phyloP scores from a whole-genome alignment of 2,113 vertebrate genomes.

The Colinus virginianus region DNA sequence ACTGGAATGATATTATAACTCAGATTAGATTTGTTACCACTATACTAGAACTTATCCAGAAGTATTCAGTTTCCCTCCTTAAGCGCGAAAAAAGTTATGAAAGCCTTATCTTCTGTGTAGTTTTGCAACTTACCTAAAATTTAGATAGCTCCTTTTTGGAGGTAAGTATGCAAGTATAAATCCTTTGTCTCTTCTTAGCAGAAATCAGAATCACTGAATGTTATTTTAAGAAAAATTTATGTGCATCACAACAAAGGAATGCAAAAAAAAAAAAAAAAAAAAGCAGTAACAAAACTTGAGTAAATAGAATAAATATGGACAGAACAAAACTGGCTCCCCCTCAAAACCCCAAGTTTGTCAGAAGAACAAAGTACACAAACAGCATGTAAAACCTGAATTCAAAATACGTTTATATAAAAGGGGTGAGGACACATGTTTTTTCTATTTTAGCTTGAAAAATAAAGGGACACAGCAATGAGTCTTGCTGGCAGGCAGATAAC shows the following conservation, averaged over 20 bases:
- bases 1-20: constrained; percentile 16
- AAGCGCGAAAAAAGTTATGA: neutral
- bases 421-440: constrained; percentile 44
- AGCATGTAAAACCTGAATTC: constrained; percentile 58
- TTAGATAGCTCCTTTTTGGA: neutral
- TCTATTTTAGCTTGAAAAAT: constrained; percentile 76
- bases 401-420: constrained; percentile 66
- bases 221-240: constrained; percentile 47
- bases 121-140: constrained; percentile 34
- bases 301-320: constrained; percentile 60
- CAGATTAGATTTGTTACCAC: constrained; percentile 13
- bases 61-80: neutral
- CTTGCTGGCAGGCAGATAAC: constrained; percentile 79
- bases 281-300: constrained; percentile 59
- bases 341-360: constrained; percentile 7
- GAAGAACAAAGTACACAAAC: constrained; percentile 54
- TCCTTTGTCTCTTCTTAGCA: constrained; percentile 10
- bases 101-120: neutral
- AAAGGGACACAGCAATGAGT: constrained; percentile 68
- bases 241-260: constrained; percentile 75
- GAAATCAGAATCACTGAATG: constrained; percentile 26
- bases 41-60: constrained; percentile 4
- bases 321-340: constrained; percentile 42
- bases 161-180: neutral
- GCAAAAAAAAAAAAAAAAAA: constrained; percentile 28